Evolutionary conservation across 2,797 vertebrate genomes (phyloP).

Genomic region (Morelia viridis): DNA sequence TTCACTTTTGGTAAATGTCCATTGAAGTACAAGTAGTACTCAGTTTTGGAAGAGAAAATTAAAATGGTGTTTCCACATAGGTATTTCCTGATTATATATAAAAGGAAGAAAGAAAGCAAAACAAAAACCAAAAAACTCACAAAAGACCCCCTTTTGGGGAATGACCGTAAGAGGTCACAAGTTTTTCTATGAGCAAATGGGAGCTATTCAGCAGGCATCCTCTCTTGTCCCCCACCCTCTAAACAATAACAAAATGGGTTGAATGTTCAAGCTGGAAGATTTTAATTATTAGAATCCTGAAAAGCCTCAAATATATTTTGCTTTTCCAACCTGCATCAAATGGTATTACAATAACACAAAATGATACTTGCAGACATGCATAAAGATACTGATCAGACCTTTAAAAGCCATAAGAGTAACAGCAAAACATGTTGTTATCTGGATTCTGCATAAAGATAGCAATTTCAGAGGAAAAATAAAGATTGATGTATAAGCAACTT

Average conservation of each 20-base stretch:
- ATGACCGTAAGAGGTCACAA: not conserved
- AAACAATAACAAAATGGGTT: not conserved
- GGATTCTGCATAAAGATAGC: not conserved
- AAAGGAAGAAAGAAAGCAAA: not conserved
- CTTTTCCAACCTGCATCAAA: not conserved
- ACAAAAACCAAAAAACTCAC: not conserved
- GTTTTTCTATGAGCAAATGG: not conserved
- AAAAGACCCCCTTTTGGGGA: not conserved
- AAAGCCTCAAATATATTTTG: not conserved
- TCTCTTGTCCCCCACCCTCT: not conserved
- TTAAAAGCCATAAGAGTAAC: not conserved
- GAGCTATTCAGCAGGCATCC: not conserved
- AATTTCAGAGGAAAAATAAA: not conserved
- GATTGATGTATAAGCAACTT: not conserved
- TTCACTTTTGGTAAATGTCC: slow-evolving; percentile 60
- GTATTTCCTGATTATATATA: not conserved
- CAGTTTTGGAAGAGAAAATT: slow-evolving; percentile 5
- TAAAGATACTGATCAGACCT: not conserved
- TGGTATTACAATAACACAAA: not conserved
- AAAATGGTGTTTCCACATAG: slow-evolving; percentile 48
- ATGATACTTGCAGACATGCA: not conserved
- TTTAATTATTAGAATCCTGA: not conserved
- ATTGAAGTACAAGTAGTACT: slow-evolving; percentile 64
- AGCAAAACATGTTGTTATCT: not conserved
- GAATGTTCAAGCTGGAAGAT: not conserved